Conservation (phyloP, 2,797 vertebrate genomes). For the Myotis findleyi region DNA sequence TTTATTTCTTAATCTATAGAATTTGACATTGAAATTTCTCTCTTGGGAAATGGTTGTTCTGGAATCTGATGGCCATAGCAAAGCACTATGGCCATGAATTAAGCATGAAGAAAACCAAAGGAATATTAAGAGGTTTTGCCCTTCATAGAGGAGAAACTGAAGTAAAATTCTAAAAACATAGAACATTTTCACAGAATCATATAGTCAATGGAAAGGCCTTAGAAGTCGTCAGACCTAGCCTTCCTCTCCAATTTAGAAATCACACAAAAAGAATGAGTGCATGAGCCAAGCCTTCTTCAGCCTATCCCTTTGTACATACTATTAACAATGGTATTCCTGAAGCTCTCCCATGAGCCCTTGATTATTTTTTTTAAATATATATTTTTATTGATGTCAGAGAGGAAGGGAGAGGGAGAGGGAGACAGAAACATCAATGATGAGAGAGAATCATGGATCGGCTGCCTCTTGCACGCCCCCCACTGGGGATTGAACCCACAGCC, state of each 20-base stretch:
- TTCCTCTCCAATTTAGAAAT: background rate
- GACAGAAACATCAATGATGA: no score
- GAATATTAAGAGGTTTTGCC: background rate
- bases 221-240: background rate
- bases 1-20: background rate
- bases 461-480: no score
- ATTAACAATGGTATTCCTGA: background rate
- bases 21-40: background rate
- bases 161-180: background rate
- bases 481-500: no score
- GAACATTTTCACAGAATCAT: background rate
- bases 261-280: background rate
- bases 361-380: background rate
- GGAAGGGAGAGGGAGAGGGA: no score
- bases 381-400: no score
- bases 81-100: background rate
- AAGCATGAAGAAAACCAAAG: conserved; percentile 32
- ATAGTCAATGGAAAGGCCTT: background rate
- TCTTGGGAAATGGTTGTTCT: background rate
- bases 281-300: background rate
- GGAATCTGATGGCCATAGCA: background rate
- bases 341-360: background rate
- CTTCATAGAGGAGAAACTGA: background rate
- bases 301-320: background rate
- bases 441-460: no score